These are phyloP conservation scores for Oryzias curvinotus DNA, from an alignment of 2,113 vertebrate species.

Conservation along the genomic window DNA sequence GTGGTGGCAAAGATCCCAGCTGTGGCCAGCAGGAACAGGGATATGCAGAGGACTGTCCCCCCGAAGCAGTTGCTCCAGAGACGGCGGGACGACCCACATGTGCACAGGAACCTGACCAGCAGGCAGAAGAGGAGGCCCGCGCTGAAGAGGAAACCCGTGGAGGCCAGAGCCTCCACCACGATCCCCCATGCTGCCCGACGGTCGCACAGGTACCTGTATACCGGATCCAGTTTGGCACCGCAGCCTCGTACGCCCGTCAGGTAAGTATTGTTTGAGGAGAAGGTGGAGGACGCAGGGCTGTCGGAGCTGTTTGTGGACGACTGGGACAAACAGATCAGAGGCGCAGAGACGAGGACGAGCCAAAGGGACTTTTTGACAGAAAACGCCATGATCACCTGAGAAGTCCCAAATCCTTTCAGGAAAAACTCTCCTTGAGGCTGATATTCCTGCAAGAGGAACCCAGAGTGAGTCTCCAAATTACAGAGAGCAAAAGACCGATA, in stretches of 20 bases:
- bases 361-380: constrained; percentile 6
- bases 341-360: constrained; percentile 11
- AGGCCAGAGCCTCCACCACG: constrained; percentile 81
- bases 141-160: constrained; percentile 77
- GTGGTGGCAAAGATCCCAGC: constrained; percentile 86
- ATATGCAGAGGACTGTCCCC: constrained; percentile 73
- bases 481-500: background rate
- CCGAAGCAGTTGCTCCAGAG: constrained; percentile 25
- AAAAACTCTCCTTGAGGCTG: background rate
- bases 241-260: constrained; percentile 49
- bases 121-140: constrained; percentile 76
- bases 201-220: constrained; percentile 84
- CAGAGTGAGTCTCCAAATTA: background rate
- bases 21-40: constrained; percentile 83
- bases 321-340: constrained; percentile 22
- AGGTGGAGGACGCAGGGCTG: fast-evolving
- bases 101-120: constrained; percentile 76
- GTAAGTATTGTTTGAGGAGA: fast-evolving
- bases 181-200: constrained; percentile 81
- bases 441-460: background rate
- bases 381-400: constrained; percentile 38
- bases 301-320: background rate
- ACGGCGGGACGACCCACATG: constrained; percentile 22
- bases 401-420: constrained; percentile 31
- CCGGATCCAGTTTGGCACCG: constrained; percentile 20